A percentile compares a stretch with the other conserved stretches of the same genome.
Conservation (phyloP, 1,140 invertebrate species). For the Drosophila tsacasi region DNA sequence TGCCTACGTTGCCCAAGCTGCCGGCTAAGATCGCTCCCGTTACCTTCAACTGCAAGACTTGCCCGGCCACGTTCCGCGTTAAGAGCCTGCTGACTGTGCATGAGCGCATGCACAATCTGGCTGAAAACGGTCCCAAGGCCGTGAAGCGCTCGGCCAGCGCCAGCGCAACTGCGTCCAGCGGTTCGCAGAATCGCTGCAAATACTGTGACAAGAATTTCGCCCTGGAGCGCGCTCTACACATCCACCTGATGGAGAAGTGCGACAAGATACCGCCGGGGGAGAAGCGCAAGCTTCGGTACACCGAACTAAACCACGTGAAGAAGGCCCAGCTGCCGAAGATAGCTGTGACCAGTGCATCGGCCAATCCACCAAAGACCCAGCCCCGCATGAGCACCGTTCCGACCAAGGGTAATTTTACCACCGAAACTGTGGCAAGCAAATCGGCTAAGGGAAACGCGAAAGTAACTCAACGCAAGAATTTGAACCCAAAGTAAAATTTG, state of each 20-base stretch:
- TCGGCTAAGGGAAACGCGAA: background rate
- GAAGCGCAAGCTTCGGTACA: slow-evolving; percentile 73
- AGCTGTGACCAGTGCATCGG: background rate
- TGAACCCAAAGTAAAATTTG: background rate
- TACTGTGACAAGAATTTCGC: slow-evolving; percentile 80
- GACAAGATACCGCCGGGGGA: slow-evolving; percentile 74
- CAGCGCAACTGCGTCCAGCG: background rate
- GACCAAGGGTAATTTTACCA: slow-evolving; percentile 24
- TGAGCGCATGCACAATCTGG: slow-evolving; percentile 52
- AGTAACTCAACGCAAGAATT: background rate
- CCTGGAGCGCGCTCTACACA: slow-evolving; percentile 71
- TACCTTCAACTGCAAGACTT: slow-evolving; percentile 49
- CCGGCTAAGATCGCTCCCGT: background rate
- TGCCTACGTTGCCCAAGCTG: background rate
- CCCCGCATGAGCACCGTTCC: slow-evolving; percentile 13
- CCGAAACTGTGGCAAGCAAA: background rate
- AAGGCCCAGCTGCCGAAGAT: slow-evolving; percentile 75
- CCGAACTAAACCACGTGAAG: slow-evolving; percentile 72
- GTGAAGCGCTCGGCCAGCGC: slow-evolving; percentile 15
- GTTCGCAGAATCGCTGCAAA: slow-evolving; percentile 58
- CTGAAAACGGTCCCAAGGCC: slow-evolving; percentile 33
- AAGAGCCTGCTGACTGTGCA: slow-evolving; percentile 61
- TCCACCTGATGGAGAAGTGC: slow-evolving; percentile 78
- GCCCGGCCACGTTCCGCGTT: slow-evolving; percentile 40
- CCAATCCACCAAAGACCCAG: slow-evolving; percentile 9